Percentiles rank a stretch among this genome's conserved stretches.
Conservation (phyloP, 1,140 invertebrate species). For the Polypedilum pembai region DNA sequence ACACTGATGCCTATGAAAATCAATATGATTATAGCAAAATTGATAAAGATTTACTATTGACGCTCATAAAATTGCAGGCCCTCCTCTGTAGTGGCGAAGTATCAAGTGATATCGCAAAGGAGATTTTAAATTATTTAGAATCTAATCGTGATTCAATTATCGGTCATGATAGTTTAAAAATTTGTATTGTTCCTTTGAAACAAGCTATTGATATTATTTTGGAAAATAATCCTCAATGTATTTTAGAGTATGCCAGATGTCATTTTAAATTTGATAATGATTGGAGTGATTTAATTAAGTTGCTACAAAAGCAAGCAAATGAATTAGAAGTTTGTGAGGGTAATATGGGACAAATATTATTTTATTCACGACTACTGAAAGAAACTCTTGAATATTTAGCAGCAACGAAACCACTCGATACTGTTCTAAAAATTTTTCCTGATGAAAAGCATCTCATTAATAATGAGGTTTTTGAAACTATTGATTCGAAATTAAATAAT, state of each 20-base stretch:
- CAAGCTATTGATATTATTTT: slow-evolving; percentile 3
- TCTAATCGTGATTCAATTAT: not conserved
- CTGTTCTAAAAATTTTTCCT: not conserved
- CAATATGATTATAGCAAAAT: slow-evolving; percentile 21
- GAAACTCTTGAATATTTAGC: not conserved
- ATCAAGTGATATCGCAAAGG: not conserved
- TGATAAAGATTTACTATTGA: not conserved
- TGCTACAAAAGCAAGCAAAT: not conserved
- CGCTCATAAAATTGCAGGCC: not conserved
- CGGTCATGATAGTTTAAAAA: not conserved
- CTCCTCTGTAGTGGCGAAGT: not conserved
- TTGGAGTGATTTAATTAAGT: slow-evolving; percentile 16
- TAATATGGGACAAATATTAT: not conserved
- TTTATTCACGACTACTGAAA: not conserved
- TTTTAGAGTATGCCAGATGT: slow-evolving; percentile 10
- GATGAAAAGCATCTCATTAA: slow-evolving; percentile 10
- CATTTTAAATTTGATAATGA: slow-evolving; percentile 21
- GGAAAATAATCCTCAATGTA: not conserved
- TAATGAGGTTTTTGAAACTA: slow-evolving; percentile 4
- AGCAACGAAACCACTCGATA: not conserved
- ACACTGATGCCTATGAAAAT: not conserved
- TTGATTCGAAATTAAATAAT: not conserved
- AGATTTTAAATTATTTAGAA: not conserved
- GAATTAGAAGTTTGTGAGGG: not conserved
- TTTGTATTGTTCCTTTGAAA: not conserved